Conservation (phyloP, 2,888 invertebrate species). For the Chymomyza procnemis region DNA sequence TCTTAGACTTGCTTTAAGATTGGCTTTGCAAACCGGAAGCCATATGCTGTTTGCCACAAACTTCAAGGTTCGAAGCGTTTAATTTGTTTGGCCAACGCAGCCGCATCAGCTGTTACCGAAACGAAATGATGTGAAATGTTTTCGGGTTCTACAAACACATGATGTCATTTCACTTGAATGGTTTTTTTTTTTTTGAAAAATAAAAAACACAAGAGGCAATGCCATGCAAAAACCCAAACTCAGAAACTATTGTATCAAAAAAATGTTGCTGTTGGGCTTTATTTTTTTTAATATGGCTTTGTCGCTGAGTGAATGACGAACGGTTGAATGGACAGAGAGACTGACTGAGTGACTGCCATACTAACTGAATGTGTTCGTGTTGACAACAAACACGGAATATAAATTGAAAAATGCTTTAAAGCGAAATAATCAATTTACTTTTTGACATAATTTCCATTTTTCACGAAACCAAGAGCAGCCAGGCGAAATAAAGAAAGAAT, state of each 20-base stretch:
- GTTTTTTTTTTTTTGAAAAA: conserved; percentile 46
- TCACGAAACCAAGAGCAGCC: conserved; percentile 69
- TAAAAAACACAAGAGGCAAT: conserved; percentile 31
- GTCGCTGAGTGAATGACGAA: conserved; percentile 40
- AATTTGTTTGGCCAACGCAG: conserved; percentile 41
- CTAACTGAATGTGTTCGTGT: conserved; percentile 64
- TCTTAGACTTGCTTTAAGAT: not conserved
- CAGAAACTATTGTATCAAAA: conserved; percentile 54
- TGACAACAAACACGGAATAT: conserved; percentile 74
- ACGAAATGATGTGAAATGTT: conserved; percentile 12
- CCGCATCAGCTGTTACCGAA: conserved; percentile 62
- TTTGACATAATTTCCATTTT: conserved; percentile 78
- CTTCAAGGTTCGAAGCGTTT: conserved; percentile 41
- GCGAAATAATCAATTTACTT: conserved; percentile 78
- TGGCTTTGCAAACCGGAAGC: not conserved
- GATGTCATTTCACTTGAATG: conserved; percentile 76
- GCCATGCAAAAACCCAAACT: conserved; percentile 45
- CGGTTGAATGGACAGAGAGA: conserved; percentile 6
- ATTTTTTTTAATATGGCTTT: conserved; percentile 19
- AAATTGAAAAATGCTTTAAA: conserved; percentile 77
- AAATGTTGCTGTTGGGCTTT: not conserved
- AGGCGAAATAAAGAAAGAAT: conserved; percentile 28
- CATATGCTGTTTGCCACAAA: not conserved
- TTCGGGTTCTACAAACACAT: conserved; percentile 52
- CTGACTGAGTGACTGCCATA: conserved; percentile 4